Evolutionary conservation across 2,888 invertebrate genomes (phyloP).

Genomic region (Drosophila stalkeri): DNA sequence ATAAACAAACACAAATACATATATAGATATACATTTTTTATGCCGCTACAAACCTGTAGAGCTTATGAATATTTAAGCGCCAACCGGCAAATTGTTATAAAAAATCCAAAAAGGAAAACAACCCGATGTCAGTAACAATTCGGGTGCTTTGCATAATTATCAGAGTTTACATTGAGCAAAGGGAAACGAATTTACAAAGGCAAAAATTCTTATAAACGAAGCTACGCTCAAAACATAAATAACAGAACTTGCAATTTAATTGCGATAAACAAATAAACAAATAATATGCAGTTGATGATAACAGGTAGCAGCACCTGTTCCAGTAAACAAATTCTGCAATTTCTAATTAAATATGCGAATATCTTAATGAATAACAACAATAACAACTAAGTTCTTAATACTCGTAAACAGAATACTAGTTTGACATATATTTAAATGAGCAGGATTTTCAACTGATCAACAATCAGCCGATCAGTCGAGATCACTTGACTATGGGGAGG

Average conservation of each 20-base stretch:
- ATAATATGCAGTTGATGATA: slow-evolving; percentile 32
- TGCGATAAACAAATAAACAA: slow-evolving; percentile 29
- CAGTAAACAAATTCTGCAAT: slow-evolving; percentile 60
- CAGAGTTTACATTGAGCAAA: slow-evolving; percentile 2
- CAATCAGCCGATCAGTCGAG: slow-evolving; percentile 4
- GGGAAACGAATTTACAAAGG: slow-evolving; percentile 32
- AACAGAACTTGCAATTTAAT: slow-evolving; percentile 9
- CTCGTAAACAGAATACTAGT: slow-evolving; percentile 83
- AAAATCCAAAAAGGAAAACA: slow-evolving; percentile 16
- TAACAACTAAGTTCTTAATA: slow-evolving; percentile 51
- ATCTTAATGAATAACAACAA: slow-evolving; percentile 30
- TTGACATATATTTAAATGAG: slow-evolving; percentile 82
- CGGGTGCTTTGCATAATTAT: slow-evolving; percentile 33
- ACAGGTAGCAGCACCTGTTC: slow-evolving; percentile 61
- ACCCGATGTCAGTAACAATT: slow-evolving; percentile 39
- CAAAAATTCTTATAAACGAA: slow-evolving; percentile 12
- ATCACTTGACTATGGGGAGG: slow-evolving; percentile 15
- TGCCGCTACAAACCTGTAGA: slow-evolving; percentile 35
- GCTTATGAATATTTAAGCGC: slow-evolving; percentile 47
- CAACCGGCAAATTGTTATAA: slow-evolving; percentile 37
- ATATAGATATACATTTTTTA: slow-evolving; percentile 4
- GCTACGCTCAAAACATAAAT: background rate
- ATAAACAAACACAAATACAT: background rate
- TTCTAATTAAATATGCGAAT: slow-evolving; percentile 54
- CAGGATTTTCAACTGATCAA: slow-evolving; percentile 77